Evolutionary conservation across 2,888 invertebrate species (phyloP).

Genomic region (Tillus elongatus): DNA sequence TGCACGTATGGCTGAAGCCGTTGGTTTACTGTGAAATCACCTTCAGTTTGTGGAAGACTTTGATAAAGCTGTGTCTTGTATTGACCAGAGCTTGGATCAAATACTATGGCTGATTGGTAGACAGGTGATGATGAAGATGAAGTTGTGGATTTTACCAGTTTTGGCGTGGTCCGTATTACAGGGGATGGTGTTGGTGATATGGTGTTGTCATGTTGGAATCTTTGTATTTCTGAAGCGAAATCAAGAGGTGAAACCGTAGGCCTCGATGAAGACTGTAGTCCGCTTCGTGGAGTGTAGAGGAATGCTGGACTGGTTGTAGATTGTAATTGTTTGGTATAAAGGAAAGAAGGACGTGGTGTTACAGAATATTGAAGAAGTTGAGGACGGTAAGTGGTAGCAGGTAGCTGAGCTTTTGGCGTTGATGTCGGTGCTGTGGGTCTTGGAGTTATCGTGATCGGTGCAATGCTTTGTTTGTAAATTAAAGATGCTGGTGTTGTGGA

Average conservation of each 20-base stretch:
- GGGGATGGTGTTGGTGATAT: conserved; percentile 46
- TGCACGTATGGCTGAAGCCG: conserved; percentile 67
- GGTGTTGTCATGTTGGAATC: conserved; percentile 58
- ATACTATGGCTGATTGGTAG: conserved; percentile 64
- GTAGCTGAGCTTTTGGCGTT: conserved; percentile 45
- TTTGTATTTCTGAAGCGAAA: conserved; percentile 68
- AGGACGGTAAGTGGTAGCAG: conserved; percentile 59
- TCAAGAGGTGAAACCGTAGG: conserved; percentile 38
- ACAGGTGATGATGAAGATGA: conserved; percentile 31
- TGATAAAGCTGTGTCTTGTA: conserved; percentile 74
- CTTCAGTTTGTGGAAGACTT: conserved; percentile 61
- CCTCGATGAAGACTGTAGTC: conserved; percentile 25
- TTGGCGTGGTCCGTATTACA: conserved; percentile 34
- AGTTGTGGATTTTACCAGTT: conserved; percentile 35
- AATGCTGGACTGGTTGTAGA: conserved; percentile 33
- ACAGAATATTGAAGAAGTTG: conserved; percentile 51
- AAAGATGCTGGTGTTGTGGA: conserved; percentile 44
- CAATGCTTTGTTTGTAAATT: conserved; percentile 41
- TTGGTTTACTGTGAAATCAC: conserved; percentile 63
- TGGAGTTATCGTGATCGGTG: conserved; percentile 55
- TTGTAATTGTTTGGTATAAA: conserved; percentile 36
- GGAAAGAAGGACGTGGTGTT: conserved; percentile 46
- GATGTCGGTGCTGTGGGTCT: conserved; percentile 41
- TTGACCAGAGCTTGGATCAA: conserved; percentile 65
- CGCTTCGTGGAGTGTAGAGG: no score